A percentile compares a stretch with the other conserved stretches of the same genome.
Conservation (phyloP, 2,888 invertebrate genomes). For the Temnothorax ravouxi region DNA sequence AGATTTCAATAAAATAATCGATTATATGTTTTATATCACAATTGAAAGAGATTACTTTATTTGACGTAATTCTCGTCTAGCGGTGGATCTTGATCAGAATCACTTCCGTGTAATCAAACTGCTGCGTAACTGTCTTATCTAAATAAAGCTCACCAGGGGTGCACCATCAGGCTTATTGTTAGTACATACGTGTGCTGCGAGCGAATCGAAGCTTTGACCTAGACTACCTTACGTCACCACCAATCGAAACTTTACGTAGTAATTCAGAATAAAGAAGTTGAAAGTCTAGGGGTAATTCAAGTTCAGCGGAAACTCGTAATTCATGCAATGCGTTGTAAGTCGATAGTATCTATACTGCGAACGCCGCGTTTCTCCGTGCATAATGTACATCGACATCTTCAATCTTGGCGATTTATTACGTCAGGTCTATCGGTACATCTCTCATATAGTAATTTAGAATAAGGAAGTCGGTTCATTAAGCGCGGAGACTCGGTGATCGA, state of each 20-base stretch:
- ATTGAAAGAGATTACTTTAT: neutral
- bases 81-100: neutral
- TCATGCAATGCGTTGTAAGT: conserved; percentile 34
- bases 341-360: conserved; percentile 25
- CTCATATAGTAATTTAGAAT: conserved; percentile 21
- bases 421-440: conserved; percentile 23
- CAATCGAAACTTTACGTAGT: conserved; percentile 54
- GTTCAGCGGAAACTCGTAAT: conserved; percentile 38
- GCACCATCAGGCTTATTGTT: neutral
- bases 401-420: conserved; percentile 24
- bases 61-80: neutral
- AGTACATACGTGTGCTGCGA: conserved; percentile 1
- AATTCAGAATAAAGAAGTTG: conserved; percentile 54
- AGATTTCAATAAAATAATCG: neutral
- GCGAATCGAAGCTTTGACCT: conserved; percentile 48
- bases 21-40: neutral
- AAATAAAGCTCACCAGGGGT: conserved; percentile 7
- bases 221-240: conserved; percentile 43
- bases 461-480: conserved; percentile 34
- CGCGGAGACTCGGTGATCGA: conserved; percentile 22
- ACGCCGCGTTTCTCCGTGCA: conserved; percentile 9
- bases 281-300: conserved; percentile 35
- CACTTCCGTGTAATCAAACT: conserved; percentile 5
- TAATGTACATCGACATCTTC: conserved; percentile 15
- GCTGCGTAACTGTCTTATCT: conserved; percentile 7